Evolutionary conservation across 2,888 invertebrate species (phyloP), one percentile per base, ranked within the genome.

Genomic region (Dasypolia templi): DNA sequence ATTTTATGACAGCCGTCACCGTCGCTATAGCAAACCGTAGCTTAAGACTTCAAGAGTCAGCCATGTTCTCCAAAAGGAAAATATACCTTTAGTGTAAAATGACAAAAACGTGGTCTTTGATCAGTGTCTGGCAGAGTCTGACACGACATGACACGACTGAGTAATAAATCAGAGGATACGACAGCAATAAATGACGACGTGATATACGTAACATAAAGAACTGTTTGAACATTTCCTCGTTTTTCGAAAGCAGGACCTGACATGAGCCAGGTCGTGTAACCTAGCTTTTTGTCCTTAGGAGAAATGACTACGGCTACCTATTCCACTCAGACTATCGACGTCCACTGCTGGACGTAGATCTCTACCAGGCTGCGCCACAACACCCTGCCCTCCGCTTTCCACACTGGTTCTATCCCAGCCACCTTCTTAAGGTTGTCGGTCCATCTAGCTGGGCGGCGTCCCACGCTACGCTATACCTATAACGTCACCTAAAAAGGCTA

Each of bases 71-170:
- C n/a, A 32, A 32, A 53, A 14, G 29, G 17, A 5, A 53, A 53
- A 26, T 11, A 42, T 39, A 19, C 42, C n/a, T 32, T n/a, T 17
- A 9, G 12, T 19, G 29, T 14, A 62, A 29, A 14, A 55, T 55
- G 46, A 53, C 14, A 53, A 9, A n/a, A 6, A 26, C 9, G 46
- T 26, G 2, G 26, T 19, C 35, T 77, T 51, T 77, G 77, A 51
- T 66, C 77, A 77, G 42, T 66, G 42, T 49, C 26, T 32, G 19
- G 14, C 53, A 39, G 29, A 14, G 75, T n/a, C 35, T 62, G 53
- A 44, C 44, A 39, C 29, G 44, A 53, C 12, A 29, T 17, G n/a
- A 44, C 19, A 55, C 63, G 75, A 46, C 22, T 9, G 35, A n/a
- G 35, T 75, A 44, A 46, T 46, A 29, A 39, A 2, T 32, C 22